Evolutionary conservation across 2,797 vertebrate genomes (phyloP).

Genomic region (Artibeus lituratus): DNA sequence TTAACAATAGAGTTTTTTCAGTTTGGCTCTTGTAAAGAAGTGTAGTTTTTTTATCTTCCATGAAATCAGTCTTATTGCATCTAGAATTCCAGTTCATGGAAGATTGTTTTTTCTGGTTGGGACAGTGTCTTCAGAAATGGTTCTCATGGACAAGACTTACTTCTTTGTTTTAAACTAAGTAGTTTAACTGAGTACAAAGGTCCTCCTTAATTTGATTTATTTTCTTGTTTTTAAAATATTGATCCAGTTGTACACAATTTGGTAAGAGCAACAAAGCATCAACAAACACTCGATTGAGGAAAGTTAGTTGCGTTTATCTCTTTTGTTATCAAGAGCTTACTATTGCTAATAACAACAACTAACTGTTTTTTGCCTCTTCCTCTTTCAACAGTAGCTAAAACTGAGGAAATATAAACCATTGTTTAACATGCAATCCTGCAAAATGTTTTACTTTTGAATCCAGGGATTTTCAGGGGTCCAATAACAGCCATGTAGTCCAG

Average conservation of each 20-base stretch:
- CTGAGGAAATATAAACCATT: neutral
- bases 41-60: constrained; percentile 61
- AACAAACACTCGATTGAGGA: constrained; percentile 5
- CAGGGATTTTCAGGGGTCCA: neutral
- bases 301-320: neutral
- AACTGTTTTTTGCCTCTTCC: neutral
- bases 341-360: neutral
- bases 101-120: constrained; percentile 36
- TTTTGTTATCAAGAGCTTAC: constrained; percentile 21
- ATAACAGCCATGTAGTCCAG: neutral
- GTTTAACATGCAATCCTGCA: neutral
- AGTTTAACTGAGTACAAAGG: constrained; percentile 55
- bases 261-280: neutral
- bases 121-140: constrained; percentile 45
- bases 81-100: constrained; percentile 67
- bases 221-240: constrained; percentile 56
- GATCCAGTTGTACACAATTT: constrained; percentile 35
- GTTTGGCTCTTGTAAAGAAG: constrained; percentile 67
- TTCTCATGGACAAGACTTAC: constrained; percentile 57
- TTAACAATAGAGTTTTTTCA: constrained; percentile 72
- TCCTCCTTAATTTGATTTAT: constrained; percentile 47
- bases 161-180: constrained; percentile 71
- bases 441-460: neutral
- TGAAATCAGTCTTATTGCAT: constrained; percentile 60
- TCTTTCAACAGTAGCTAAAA: constrained; percentile 37